Percentiles rank a stretch among this genome's conserved stretches.
phyloP scores from a whole-genome alignment of 2,888 invertebrate genomes.

The Polydrusus tereticollis region DNA sequence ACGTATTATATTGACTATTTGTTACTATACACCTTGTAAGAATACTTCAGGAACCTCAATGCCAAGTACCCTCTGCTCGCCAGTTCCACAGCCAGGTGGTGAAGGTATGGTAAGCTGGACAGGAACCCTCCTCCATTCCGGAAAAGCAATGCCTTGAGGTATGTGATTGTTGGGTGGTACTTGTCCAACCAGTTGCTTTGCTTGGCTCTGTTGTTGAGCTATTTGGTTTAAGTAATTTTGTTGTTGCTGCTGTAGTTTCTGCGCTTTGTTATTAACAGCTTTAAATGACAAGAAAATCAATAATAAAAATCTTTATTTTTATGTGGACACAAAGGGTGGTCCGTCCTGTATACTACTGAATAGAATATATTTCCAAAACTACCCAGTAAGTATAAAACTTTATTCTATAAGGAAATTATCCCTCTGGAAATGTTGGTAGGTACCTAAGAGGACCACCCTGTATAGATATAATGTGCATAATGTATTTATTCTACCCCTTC shows the following conservation, averaged over 20 bases:
- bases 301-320: not conserved
- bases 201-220: slow-evolving; percentile 46
- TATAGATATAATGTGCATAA: too few species aligned
- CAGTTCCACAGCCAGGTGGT: slow-evolving; percentile 75
- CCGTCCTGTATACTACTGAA: not conserved
- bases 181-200: slow-evolving; percentile 55
- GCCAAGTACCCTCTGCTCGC: slow-evolving; percentile 79
- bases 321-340: not conserved
- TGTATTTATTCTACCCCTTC: too few species aligned
- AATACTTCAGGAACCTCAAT: slow-evolving; percentile 91
- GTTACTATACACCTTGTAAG: too few species aligned
- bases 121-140: slow-evolving; percentile 68
- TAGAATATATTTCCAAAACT: too few species aligned
- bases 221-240: slow-evolving; percentile 45
- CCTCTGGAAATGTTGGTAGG: too few species aligned
- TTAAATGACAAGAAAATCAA: not conserved
- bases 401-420: too few species aligned
- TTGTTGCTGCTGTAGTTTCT: slow-evolving; percentile 47
- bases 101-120: slow-evolving; percentile 84
- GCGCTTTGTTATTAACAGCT: slow-evolving; percentile 47
- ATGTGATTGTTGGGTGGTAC: slow-evolving; percentile 55
- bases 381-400: too few species aligned
- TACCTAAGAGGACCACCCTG: too few species aligned
- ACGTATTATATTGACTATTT: not conserved
- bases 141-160: slow-evolving; percentile 52